Evolutionary conservation across 2,113 vertebrate species (phyloP).

Genomic region (Strigops habroptila): DNA sequence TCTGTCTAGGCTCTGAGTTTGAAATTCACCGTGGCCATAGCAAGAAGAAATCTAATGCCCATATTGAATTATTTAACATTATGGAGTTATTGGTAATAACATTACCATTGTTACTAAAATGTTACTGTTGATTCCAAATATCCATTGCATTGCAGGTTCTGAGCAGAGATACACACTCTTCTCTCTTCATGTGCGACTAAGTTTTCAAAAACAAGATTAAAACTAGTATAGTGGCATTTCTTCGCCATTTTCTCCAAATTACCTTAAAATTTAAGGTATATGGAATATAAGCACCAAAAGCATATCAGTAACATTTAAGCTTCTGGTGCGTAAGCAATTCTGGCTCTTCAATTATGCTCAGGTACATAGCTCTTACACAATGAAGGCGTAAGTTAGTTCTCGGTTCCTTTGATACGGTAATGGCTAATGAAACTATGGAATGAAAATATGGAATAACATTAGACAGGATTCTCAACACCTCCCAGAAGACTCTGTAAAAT

Average conservation of each 20-base stretch:
- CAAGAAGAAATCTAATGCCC: neutral
- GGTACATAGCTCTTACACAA: neutral
- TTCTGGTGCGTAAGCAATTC: neutral
- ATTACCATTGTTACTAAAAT: neutral
- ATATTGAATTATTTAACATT: neutral
- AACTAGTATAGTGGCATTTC: neutral
- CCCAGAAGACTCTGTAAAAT: constrained; percentile 1
- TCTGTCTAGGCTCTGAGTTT: neutral
- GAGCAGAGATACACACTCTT: neutral
- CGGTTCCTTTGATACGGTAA: neutral
- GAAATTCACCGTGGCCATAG: neutral
- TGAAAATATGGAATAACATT: neutral
- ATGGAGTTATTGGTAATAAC: neutral
- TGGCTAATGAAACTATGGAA: neutral
- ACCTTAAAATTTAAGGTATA: neutral
- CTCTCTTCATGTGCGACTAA: neutral
- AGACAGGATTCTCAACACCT: neutral
- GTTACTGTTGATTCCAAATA: neutral
- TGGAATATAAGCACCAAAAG: neutral
- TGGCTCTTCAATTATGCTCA: neutral
- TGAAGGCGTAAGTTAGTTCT: neutral
- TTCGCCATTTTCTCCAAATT: neutral
- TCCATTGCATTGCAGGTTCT: neutral
- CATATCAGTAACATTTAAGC: neutral
- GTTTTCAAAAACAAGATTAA: neutral